Evolutionary conservation across 2,113 vertebrate species (phyloP).

Genomic region (Rhizomys pruinosus): DNA sequence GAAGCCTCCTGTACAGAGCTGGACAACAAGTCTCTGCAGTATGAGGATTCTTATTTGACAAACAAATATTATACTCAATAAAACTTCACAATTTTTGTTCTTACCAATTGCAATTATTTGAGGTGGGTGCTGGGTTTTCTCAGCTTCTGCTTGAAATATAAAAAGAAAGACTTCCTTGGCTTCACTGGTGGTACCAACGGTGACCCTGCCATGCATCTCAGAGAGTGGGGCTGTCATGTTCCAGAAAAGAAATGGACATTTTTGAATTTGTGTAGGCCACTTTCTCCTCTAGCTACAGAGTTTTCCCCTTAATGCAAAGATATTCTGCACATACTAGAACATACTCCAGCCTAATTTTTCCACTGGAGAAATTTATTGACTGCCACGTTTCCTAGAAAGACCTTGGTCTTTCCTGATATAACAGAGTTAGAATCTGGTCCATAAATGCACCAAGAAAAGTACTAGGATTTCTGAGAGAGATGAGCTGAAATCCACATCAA

Average conservation of each 20-base stretch:
- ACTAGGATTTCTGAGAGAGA: not conserved
- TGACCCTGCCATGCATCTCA: not conserved
- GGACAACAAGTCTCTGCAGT: not conserved
- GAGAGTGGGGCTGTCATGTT: not conserved
- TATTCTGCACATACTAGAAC: not conserved
- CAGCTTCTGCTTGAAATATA: constrained; percentile 15
- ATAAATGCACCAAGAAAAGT: not conserved
- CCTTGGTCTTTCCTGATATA: not conserved
- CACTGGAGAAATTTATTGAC: constrained; percentile 39
- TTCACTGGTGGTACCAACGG: constrained; percentile 54
- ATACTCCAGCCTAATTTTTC: constrained; percentile 50
- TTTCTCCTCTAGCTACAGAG: constrained; percentile 65
- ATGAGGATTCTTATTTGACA: constrained; percentile 51
- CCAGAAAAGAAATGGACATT: constrained; percentile 33
- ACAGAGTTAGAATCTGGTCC: not conserved
- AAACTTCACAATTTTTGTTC: constrained; percentile 20
- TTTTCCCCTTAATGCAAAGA: not conserved
- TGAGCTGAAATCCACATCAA: not conserved
- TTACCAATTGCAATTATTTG: constrained; percentile 19
- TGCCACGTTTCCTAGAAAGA: constrained; percentile 51
- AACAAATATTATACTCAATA: constrained; percentile 56
- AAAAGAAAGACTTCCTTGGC: constrained; percentile 43
- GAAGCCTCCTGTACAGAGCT: not conserved
- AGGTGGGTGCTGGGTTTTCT: constrained; percentile 52
- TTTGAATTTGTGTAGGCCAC: constrained; percentile 59